Evolutionary conservation across 2,888 invertebrate species (phyloP).

Genomic region (Resseliella maxima): DNA sequence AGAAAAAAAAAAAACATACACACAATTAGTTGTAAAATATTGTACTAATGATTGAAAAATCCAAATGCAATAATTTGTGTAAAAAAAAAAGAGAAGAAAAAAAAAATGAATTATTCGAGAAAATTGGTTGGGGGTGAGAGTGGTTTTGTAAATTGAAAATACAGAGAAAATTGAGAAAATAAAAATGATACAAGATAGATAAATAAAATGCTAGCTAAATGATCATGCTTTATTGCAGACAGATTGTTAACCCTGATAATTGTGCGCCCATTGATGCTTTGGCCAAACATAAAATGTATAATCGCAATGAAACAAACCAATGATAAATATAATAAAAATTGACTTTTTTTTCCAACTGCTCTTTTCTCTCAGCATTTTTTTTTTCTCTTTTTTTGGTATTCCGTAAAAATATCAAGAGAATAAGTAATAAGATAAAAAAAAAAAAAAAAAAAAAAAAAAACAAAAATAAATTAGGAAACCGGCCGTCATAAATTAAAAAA

Average conservation of each 20-base stretch:
- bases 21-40: background rate
- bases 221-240: background rate
- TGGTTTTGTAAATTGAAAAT: too few relatives aligned
- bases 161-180: background rate
- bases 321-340: conserved; percentile 17
- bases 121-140: too few relatives aligned
- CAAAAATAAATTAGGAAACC: conserved; percentile 16
- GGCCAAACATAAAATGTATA: background rate
- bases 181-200: background rate
- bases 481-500: conserved; percentile 18
- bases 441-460: background rate
- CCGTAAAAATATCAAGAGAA: background rate
- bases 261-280: background rate
- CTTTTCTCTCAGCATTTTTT: background rate
- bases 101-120: too few relatives aligned
- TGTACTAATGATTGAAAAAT: background rate
- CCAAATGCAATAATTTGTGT: background rate
- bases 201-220: background rate
- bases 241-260: background rate
- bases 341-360: too few relatives aligned
- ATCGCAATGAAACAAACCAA: background rate
- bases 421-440: background rate
- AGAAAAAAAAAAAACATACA: background rate
- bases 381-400: background rate
- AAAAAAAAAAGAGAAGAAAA: background rate